Evolutionary conservation across 1,140 invertebrate genomes (phyloP).

Genomic region (Neodiprion lecontei): DNA sequence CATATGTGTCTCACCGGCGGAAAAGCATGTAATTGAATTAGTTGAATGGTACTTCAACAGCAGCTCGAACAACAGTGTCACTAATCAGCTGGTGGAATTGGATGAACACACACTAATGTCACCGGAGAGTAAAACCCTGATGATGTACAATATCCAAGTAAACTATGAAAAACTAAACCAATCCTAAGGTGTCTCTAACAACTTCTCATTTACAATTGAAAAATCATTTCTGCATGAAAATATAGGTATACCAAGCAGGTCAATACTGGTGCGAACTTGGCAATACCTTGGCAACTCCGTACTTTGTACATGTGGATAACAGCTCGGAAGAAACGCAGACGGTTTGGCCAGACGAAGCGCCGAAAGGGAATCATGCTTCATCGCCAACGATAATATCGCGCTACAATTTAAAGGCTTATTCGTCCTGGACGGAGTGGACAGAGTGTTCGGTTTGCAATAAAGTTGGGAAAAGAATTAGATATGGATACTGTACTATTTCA

Average conservation of each 20-base stretch:
- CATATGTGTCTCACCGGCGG: constrained; percentile 60
- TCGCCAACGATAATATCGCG: constrained; percentile 38
- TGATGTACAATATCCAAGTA: constrained; percentile 59
- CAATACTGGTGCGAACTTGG: constrained; percentile 61
- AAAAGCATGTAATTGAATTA: constrained; percentile 44
- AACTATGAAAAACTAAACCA: not conserved
- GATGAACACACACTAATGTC: constrained; percentile 56
- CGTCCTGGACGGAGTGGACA: constrained; percentile 67
- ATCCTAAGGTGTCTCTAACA: constrained; percentile 5
- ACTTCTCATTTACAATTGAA: not conserved
- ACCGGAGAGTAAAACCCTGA: constrained; percentile 51
- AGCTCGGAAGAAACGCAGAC: constrained; percentile 38
- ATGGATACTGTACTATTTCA: constrained; percentile 66
- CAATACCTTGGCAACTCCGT: constrained; percentile 48
- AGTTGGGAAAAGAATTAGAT: constrained; percentile 61
- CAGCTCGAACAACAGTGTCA: constrained; percentile 33
- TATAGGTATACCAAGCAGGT: constrained; percentile 53
- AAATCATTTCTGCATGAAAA: not conserved
- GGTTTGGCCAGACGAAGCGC: constrained; percentile 43
- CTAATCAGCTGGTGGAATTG: constrained; percentile 40
- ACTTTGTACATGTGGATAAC: constrained; percentile 60
- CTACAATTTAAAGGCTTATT: constrained; percentile 54
- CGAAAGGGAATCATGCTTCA: constrained; percentile 38
- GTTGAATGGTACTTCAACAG: constrained; percentile 60
- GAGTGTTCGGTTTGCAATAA: constrained; percentile 68